Evolutionary conservation across 1,140 invertebrate species (phyloP).

Genomic region (Pogonus chalceus): DNA sequence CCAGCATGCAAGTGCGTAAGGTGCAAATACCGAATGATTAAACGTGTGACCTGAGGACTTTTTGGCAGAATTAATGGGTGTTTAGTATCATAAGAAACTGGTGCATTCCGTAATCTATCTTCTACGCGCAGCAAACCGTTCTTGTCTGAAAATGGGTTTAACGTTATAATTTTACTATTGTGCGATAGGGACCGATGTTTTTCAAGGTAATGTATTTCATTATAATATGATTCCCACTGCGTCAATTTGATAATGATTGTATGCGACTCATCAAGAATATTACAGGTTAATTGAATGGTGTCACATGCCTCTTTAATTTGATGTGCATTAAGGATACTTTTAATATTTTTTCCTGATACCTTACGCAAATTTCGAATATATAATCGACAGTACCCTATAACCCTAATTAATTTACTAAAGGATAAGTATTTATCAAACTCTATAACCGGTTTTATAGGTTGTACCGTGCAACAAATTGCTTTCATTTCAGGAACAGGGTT

Average conservation of each 20-base stretch:
- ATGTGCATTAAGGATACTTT: constrained; percentile 4
- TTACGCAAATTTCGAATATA: no score
- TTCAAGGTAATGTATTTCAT: constrained; percentile 11
- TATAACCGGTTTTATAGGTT: no score
- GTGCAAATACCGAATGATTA: constrained; percentile 23
- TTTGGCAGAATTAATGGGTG: constrained; percentile 21
- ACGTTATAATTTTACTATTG: constrained; percentile 14
- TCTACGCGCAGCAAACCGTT: constrained; percentile 20
- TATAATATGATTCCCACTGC: constrained; percentile 3
- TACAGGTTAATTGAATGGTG: background rate
- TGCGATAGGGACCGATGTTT: background rate
- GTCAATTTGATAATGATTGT: constrained; percentile 1
- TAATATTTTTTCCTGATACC: no score
- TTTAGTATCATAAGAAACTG: constrained; percentile 15
- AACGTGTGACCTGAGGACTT: constrained; percentile 15
- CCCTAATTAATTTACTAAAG: no score
- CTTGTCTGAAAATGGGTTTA: constrained; percentile 21
- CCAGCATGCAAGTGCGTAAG: constrained; percentile 20
- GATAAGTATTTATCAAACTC: background rate
- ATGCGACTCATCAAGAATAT: background rate
- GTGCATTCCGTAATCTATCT: constrained; percentile 18
- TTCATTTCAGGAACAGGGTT: constrained; percentile 6
- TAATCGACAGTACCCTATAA: no score
- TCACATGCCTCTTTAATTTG: background rate
- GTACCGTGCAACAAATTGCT: constrained; percentile 17